Base-by-base conservation (phyloP, 2,797 vertebrate genomes). In the Myioborus melanocephalus region DNA sequence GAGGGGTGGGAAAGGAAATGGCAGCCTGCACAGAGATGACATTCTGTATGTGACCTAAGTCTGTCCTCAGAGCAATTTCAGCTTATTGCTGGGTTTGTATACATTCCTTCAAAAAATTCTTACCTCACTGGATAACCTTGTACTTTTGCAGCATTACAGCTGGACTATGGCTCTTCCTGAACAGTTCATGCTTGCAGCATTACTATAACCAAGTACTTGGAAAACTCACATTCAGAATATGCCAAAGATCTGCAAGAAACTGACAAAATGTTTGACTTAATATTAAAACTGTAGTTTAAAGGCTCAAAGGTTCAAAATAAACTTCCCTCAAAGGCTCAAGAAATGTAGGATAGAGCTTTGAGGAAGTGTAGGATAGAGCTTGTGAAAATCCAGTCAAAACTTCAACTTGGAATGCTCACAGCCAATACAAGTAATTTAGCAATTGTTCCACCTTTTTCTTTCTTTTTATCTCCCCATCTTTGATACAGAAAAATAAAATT, bases 311-410 rank as follows among this genome's bases (percentile, higher is more conserved):
- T 47, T 92, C 30, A 65, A 39, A 84, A 57, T 19, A 92, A 81
- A 56, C 32, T 85, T 80, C 57, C 18, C 50, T 59, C 69, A 72
- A 73, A 76, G 17, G 53, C n/a, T 80, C 9, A 60, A 24, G 14
- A 63, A 83, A 16, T 35, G 5, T 28, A 69, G 30, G 46, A 66
- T 6, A 70, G 52, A 93, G 11, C 27, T 87, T 63, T 27, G 26
- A 85, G 49, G 14, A 66, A 86, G 18, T n/a, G 4, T 39, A 69
- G 30, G 50, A 66, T 8, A 70, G 41, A 91, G 12, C 17, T 87
- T 52, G 34, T 52, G 16, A 90, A 87, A 92, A 89, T 79, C 55
- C 34, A 75, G 53, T 21, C n/a, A 92, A 87, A 89, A 52, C 16
- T 61, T 43, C 1, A 7, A 23, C 43, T 37, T 78, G 49, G n/a